Base-by-base conservation (phyloP, 2,113 vertebrate species). In the Dascyllus trimaculatus region DNA sequence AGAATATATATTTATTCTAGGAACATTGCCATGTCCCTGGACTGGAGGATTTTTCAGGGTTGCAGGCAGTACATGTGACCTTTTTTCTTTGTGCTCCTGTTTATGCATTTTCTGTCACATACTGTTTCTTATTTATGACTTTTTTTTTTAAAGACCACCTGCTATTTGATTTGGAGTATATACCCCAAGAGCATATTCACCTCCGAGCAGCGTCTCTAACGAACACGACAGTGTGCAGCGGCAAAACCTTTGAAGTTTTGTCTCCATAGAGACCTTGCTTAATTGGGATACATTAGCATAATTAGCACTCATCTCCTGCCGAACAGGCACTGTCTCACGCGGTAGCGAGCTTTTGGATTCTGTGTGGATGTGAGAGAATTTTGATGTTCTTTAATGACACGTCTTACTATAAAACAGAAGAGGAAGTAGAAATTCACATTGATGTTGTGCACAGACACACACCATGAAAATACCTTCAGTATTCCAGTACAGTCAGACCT, bases 281-380 rank as follows among this genome's bases (percentile, higher is more conserved):
- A 87, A 88, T 86, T 91, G 79, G 64, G 61, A 60, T 32, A 18
- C 75, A 91, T 91, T 87, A 88, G 57, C 87, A 87, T 88, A 86
- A 87, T 90, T 88, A 83, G 80, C 82, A 75, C 87, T 29, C 38
- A 74, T 90, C 73, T 90, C 40, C 73, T 32, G 62, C 59, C 71
- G 52, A 82, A 80, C 48, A 21, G 58, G 53, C 75, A 58, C 62
- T 35, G 64, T 65, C 54, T 74, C 24, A 4, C 43, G 61, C 3
- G 1, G 32, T 35, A 2, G 14, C 46, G 15, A 71, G 25, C 25
- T 13, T 4, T 40, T 58, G 46, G 21, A 66, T 74, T 60, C 51
- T 71, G 14, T 35, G 29, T 72, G 38, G 11, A 38, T 15, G 40
- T 15, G 26, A 64, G 63, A 78, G 26, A 59, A 51, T 18, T 85